Evolutionary conservation across 1,140 invertebrate genomes (phyloP), one percentile per base, ranked within the genome.

Genomic region (Nasonia vitripennis): DNA sequence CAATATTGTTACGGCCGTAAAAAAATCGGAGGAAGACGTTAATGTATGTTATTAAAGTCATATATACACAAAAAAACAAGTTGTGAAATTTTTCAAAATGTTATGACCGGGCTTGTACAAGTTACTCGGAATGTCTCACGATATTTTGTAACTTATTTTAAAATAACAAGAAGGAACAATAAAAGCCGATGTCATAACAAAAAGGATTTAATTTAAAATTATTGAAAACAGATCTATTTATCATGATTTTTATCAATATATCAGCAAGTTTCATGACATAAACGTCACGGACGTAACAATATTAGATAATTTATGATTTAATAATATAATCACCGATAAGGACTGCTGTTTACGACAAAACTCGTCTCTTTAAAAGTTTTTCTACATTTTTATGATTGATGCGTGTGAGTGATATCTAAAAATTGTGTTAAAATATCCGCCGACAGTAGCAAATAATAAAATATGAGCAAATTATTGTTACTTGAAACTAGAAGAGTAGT

Each of bases 401-500:
- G 12, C 27, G 14, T 77, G 74, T 77, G 74, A 77, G 74, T 23
- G 34, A 75, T 78, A 48, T 51, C 14, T 51, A 77, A 27, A 83
- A 78, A 78, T 23, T 78, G 51, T 7, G 70, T 83, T 77, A 70
- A 70, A 84, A 84, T 71, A 70, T 62, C 7, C 41, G 20, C 23
- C 51, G 23, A 23, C n/a, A 5, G 23, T 73, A 27, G 55, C 23
- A 84, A 78, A 41, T 51, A 34, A 70, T 70, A 78, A 79, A 84
- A 71, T 79, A 41, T 70, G 20, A 70, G 78, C 20, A 41, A 68
- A n/a, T 55, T 12, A 71, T 70, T 78, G 70, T 6, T 70, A 84
- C n/a, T 71, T 71, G 27, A 31, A 84, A 14, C 41, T n/a, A 78
- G 37, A 70, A 84, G 77, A 78, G 75, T 78, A 84, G 62, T 81